Conservation (phyloP, 2,797 vertebrate species). For the Setipinna tenuifilis region DNA sequence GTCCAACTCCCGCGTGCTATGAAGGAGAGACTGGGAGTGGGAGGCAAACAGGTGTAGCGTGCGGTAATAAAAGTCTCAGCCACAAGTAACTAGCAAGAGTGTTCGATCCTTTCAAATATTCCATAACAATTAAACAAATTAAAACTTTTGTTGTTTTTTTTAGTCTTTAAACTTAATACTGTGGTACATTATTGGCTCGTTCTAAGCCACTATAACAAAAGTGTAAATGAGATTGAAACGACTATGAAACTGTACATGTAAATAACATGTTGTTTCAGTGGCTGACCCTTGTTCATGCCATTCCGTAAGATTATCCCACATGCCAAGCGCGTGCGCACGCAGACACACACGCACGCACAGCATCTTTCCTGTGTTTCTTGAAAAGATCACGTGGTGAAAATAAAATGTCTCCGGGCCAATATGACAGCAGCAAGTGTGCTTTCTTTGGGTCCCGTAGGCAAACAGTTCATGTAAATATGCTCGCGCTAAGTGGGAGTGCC, state of each 20-base stretch:
- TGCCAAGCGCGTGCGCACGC: constrained; percentile 12
- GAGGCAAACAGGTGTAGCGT: background rate
- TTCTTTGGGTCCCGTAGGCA: constrained; percentile 75
- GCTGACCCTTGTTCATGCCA: constrained; percentile 5
- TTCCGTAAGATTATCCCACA: background rate
- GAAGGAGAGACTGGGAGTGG: background rate
- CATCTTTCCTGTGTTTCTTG: constrained; percentile 39
- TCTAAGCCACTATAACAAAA: background rate
- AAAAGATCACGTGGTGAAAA: constrained; percentile 58
- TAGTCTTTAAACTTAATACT: background rate
- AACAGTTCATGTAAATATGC: constrained; percentile 76
- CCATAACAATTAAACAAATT: background rate
- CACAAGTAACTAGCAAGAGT: background rate
- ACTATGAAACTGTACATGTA: background rate
- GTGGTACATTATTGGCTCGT: background rate
- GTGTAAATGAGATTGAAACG: background rate
- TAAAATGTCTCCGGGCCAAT: constrained; percentile 53
- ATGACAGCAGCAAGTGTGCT: constrained; percentile 61
- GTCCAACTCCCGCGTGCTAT: background rate
- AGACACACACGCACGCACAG: constrained; percentile 28
- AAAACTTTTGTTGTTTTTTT: background rate
- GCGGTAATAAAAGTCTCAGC: background rate
- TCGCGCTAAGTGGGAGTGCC: constrained; percentile 86
- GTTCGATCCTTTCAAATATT: background rate
- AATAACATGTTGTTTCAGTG: background rate